A percentile compares a stretch with the other conserved stretches of the same genome.
phyloP scores from a whole-genome alignment of 2,797 vertebrate species.

The Calcarius lapponicus region DNA sequence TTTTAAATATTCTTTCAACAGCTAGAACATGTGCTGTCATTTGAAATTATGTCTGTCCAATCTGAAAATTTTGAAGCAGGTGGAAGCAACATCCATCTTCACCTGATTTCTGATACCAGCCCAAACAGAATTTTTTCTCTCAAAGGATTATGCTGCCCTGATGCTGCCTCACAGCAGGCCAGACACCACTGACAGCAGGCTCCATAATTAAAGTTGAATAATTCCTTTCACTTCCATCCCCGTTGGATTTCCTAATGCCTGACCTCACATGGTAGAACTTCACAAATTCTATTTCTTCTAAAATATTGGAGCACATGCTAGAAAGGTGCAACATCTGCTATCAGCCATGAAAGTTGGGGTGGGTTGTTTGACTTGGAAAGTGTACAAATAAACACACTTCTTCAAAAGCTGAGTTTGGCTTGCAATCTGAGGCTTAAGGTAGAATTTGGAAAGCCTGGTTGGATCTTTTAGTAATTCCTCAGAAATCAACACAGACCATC shows the following conservation, averaged over 20 bases:
- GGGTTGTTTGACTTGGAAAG: not conserved
- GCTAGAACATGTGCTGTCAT: constrained; percentile 30
- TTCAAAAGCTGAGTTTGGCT: not conserved
- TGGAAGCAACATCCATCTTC: not conserved
- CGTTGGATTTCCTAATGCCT: not conserved
- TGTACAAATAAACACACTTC: not conserved
- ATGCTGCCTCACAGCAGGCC: not conserved
- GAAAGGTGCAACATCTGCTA: not conserved
- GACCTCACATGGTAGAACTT: not conserved
- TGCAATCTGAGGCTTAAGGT: not conserved
- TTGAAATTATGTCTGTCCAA: constrained; percentile 38
- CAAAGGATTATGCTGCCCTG: not conserved
- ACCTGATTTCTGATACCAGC: not conserved
- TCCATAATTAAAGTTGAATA: not conserved
- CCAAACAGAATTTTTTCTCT: not conserved
- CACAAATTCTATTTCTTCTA: not conserved
- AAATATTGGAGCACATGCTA: not conserved
- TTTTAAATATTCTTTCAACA: not conserved
- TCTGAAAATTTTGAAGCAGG: constrained; percentile 39
- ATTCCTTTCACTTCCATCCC: not conserved
- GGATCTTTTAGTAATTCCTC: not conserved
- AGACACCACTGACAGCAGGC: not conserved
- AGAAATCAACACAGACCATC: not conserved
- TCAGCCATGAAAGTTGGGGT: not conserved
- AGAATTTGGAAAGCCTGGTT: not conserved